Evolutionary conservation across 2,888 invertebrate species (phyloP), one percentile per base, ranked within the genome.

Genomic region (Sminthurinus aureus): DNA sequence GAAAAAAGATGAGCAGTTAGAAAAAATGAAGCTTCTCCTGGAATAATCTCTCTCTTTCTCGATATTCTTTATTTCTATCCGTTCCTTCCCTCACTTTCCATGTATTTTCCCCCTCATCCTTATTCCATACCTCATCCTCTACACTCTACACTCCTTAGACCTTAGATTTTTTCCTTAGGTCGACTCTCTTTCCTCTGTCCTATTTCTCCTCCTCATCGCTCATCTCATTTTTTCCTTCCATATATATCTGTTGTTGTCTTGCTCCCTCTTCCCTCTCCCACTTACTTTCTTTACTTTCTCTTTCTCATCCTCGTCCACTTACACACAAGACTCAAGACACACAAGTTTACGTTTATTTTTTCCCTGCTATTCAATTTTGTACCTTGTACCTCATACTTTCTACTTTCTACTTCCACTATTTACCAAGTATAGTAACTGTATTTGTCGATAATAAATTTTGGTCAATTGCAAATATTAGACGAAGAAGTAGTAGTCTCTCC

Each of bases 11-110:
- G 79, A 79, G 64, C 79, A 38, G 58, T 79, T 38, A 9, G 79
- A 67, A 80, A 71, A 80, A 80, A 80, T 80, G 80, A 80, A 71
- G 71, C 20, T 24, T 80, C 52, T 71, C 69, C 22, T 51, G 69
- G 80, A 80, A 80, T 80, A 80, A 80, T 80, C 80, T 80, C 80
- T 69, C 38, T 69, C 80, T 26, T n/a, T 38, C 24, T 67, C 67
- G 38, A 38, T 38, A 38, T 38, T 38, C 38, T 38, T 38, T 38
- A 1, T 38, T n/a, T n/a, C n/a, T n/a, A n/a, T n/a, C n/a, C 79
- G 11, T 64, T 81, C 73, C 13, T 66, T 26, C 12, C 0, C 67
- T 52, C 38, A 50, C 20, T 82, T 51, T 76, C 66, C 26, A 9
- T 20, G 11, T 24, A 64, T 38, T 22, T 18, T 18, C 38, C 15